Evolutionary conservation across 2,113 vertebrate species (phyloP).

Genomic region (Ondatra zibethicus): DNA sequence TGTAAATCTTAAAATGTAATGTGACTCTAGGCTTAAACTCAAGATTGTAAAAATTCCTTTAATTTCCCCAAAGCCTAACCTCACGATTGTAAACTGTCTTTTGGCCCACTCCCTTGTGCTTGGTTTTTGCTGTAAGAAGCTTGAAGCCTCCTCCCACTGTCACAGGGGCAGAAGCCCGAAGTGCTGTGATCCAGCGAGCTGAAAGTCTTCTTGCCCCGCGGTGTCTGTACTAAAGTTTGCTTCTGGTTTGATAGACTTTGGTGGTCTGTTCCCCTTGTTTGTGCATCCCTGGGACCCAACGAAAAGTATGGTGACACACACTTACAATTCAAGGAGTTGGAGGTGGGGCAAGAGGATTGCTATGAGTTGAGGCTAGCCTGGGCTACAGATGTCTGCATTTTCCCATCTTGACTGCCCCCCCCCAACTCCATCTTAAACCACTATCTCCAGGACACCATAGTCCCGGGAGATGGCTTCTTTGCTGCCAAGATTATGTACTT

Average conservation of each 20-base stretch:
- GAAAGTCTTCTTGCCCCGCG: not conserved
- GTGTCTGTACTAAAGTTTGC: not conserved
- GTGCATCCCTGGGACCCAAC: not conserved
- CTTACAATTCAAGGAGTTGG: not conserved
- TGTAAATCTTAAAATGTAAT: not conserved
- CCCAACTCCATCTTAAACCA: not conserved
- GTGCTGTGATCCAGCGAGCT: not conserved
- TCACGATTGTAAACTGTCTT: not conserved
- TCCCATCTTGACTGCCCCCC: not conserved
- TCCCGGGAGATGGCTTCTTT: not conserved
- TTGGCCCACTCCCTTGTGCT: not conserved
- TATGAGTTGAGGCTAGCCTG: not conserved
- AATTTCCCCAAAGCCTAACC: not conserved
- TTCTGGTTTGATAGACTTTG: not conserved
- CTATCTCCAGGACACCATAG: not conserved
- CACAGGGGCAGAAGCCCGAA: not conserved
- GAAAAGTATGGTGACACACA: not conserved
- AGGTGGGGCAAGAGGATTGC: not conserved
- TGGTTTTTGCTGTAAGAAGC: not conserved
- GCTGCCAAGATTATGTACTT: not conserved
- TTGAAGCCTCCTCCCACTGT: not conserved
- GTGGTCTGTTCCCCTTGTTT: not conserved
- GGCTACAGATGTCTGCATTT: not conserved
- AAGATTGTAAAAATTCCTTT: not conserved
- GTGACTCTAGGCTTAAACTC: not conserved